These are phyloP conservation scores for Chiroxiphia lanceolata DNA, from an alignment of 2,797 vertebrate species.

Conservation along the genomic window DNA sequence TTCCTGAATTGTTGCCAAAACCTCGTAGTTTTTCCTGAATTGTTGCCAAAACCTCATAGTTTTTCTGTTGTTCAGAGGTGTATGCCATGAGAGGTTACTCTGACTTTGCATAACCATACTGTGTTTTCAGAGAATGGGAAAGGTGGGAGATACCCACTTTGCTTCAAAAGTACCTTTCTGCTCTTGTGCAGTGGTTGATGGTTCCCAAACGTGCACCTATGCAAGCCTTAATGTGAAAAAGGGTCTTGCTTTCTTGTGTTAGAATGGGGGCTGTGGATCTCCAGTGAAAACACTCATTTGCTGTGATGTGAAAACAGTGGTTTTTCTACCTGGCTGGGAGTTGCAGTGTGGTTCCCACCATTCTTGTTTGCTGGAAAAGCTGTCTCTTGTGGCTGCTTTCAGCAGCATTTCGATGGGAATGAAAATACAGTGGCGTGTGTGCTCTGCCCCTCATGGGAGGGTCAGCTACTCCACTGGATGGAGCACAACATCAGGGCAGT, in stretches of 20 bases:
- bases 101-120: neutral
- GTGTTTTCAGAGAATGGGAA: neutral
- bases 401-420: neutral
- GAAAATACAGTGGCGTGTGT: rapidly evolving
- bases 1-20: neutral
- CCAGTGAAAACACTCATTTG: neutral
- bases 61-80: neutral
- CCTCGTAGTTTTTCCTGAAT: neutral
- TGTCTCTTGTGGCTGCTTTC: neutral
- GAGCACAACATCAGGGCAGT: neutral
- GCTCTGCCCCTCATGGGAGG: neutral
- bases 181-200: neutral
- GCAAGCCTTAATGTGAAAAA: neutral
- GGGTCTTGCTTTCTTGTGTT: neutral
- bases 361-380: neutral
- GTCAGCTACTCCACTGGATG: neutral
- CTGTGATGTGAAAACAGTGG: neutral
- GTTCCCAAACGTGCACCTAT: rapidly evolving
- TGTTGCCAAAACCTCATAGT: neutral
- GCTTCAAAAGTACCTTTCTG: rapidly evolving
- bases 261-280: neutral
- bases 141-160: neutral
- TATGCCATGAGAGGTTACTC: neutral
- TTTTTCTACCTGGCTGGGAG: neutral
- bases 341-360: rapidly evolving